phyloP scores from a whole-genome alignment of 2,113 vertebrate species.

The human (Homo sapiens) region DNA sequence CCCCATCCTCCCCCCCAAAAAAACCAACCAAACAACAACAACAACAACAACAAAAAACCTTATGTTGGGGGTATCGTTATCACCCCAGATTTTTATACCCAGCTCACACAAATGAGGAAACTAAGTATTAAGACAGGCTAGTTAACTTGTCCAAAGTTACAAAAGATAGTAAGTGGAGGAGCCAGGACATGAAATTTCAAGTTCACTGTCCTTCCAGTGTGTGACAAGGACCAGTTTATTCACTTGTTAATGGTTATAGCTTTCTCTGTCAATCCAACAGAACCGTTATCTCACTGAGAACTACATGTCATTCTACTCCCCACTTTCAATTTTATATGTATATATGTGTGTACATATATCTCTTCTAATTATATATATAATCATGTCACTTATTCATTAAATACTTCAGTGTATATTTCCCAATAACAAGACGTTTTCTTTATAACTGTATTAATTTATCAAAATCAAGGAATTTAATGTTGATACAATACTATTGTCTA shows the following conservation, averaged over 20 bases:
- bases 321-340: not conserved
- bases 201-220: not conserved
- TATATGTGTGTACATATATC: not conserved
- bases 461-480: not conserved
- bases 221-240: not conserved
- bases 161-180: not conserved
- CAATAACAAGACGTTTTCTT: not conserved
- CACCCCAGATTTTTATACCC: not conserved
- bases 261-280: not conserved
- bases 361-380: not conserved
- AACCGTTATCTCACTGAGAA: not conserved
- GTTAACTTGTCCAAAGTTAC: not conserved
- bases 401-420: not conserved
- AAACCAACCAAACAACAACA: too few relatives aligned
- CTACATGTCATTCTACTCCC: not conserved
- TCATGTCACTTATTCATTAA: not conserved
- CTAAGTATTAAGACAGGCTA: not conserved
- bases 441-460: not conserved
- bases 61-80: not conserved
- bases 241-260: not conserved
- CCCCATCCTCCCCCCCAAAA: too few relatives aligned
- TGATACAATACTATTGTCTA: not conserved
- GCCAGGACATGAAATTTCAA: not conserved
- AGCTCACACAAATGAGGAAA: not conserved
- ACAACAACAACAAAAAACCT: not conserved